A percentile compares a stretch with the other conserved stretches of the same genome.
phyloP scores from a whole-genome alignment of 2,113 vertebrate genomes.

The Nothobranchius furzeri region DNA sequence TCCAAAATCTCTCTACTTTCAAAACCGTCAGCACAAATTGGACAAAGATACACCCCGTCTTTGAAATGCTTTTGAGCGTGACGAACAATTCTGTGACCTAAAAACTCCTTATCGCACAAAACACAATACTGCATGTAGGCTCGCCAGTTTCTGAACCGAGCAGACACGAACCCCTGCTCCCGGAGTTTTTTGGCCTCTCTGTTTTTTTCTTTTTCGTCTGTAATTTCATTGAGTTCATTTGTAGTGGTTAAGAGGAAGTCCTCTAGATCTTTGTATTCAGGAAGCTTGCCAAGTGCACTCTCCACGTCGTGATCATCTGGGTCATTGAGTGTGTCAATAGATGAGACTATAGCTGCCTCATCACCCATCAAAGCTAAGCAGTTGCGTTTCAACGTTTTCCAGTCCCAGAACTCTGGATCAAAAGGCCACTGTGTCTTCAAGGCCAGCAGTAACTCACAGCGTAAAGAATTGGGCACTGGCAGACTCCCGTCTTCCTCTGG shows the following conservation, averaged over 20 bases:
- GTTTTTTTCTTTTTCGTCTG: slow-evolving; percentile 92
- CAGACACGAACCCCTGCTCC: slow-evolving; percentile 96
- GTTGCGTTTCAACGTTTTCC: slow-evolving; percentile 98
- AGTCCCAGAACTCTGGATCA: slow-evolving; percentile 99
- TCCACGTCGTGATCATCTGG: slow-evolving; percentile 88
- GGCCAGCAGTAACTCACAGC: slow-evolving; percentile 96
- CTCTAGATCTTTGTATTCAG: slow-evolving; percentile 86
- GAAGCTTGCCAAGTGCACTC: slow-evolving; percentile 76
- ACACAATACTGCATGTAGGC: slow-evolving; percentile 99
- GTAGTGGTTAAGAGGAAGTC: slow-evolving; percentile 86
- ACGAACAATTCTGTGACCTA: slow-evolving; percentile 96
- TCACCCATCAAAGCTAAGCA: slow-evolving; percentile 98
- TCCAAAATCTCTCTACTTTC: slow-evolving; percentile 93
- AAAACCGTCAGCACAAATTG: slow-evolving; percentile 96
- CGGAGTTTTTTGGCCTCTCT: slow-evolving; percentile 91
- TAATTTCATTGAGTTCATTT: slow-evolving; percentile 83
- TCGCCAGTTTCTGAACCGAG: slow-evolving; percentile 97
- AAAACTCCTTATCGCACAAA: slow-evolving; percentile 96
- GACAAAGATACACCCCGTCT: slow-evolving; percentile 95
- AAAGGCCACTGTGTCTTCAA: slow-evolving; percentile 99
- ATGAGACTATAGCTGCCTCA: slow-evolving; percentile 96
- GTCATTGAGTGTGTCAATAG: slow-evolving; percentile 95
- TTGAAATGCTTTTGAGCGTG: slow-evolving; percentile 98
- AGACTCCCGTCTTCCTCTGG: slow-evolving; percentile 96
- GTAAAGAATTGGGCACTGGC: slow-evolving; percentile 96